Base-by-base conservation (phyloP, 2,888 invertebrate genomes). In the Temnothorax ravouxi region DNA sequence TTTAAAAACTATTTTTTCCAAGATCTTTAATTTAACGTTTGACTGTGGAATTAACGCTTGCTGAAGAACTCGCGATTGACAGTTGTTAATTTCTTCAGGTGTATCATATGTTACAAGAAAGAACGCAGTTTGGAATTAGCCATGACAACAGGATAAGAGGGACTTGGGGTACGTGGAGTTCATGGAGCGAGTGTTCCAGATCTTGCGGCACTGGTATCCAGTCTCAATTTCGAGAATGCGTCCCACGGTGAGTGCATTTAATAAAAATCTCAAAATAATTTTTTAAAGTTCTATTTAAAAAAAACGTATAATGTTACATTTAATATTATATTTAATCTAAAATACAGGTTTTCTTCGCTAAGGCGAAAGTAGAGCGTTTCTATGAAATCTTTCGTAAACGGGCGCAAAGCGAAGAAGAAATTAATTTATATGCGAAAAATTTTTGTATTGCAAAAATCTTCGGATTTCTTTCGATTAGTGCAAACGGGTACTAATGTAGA, bases 201-300 rank as follows among this genome's bases (percentile, higher is more conserved):
- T 96, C 96, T n/a, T 97, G 97, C 93, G 97, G 97, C 0, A 97
- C 97, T 3, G 97, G 97, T 25, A 96, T 97, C 75, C 96, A 97
- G 61, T 96, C 97, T 54, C 97, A 97, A 92, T 96, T 96, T 67
- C 95, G 97, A 72, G 96, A 97, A 89, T 98, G 97, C 91, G 95
- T 97, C 38, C 95, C 96, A 84, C 95, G 96, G 96, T 96, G 61
- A 90, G 90, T 83, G 25, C 25, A 34, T 66, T 79, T 41, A 67
- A 34, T 54, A 38, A 47, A 47, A 18, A 56, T 56, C 3, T 18
- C 1, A 9, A 21, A 71, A 54, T 54, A 15, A 38, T 21, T 62
- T 34, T 21, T 38, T 11, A 3, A 34, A 18, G 29, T 61, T 62
- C 9, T 38, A 62, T 38, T 38, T n/a, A n/a, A 62, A 61, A 61